Base-by-base conservation (phyloP, 2,888 invertebrate genomes). In the Hydraecia micacea region DNA sequence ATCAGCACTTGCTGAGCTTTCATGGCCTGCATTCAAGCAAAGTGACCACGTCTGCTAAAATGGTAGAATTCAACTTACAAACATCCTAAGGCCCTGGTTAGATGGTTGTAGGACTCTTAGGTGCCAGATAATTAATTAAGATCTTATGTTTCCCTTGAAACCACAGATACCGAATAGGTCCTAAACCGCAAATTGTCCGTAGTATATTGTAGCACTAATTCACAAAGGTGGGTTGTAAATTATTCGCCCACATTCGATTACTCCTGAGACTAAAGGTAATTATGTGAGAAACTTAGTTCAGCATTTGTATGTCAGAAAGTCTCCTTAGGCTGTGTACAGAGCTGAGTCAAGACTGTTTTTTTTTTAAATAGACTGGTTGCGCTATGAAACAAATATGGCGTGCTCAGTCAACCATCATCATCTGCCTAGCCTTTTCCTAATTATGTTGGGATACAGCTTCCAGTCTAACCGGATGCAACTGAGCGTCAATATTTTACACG, bases 181-280 rank as follows among this genome's bases (percentile, higher is more conserved):
- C 68, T 77, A 60, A 81, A 76, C 87, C 84, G 75, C 87, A 90
- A 88, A 89, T 86, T 87, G 86, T 86, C 86, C 77, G 80, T 84
- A 85, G 84, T 85, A 90, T 87, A 91, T 87, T 88, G 86, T 84
- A 86, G 84, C 83, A 86, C 89, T 90, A 89, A 90, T 89, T 91
- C 87, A 87, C 86, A 77, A 82, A 81, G 82, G 85, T 83, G 52
- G 83, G 83, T 88, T 87, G 86, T 91, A 88, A 91, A 91, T 93
- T 91, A 91, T 90, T 92, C 86, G 81, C 84, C 80, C 85, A 86
- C 84, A 86, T 86, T 89, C 87, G 90, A 89, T 89, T 88, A 88
- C 90, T 83, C 85, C 67, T 79, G 83, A 81, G 86, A 85, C 83
- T 83, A 80, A 82, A 88, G 77, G 88, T 87, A 87, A 89, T 87